Percentiles rank a stretch among this genome's conserved stretches.
phyloP scores from a whole-genome alignment of 2,888 invertebrate species.

The Pyrrhosoma nymphula region DNA sequence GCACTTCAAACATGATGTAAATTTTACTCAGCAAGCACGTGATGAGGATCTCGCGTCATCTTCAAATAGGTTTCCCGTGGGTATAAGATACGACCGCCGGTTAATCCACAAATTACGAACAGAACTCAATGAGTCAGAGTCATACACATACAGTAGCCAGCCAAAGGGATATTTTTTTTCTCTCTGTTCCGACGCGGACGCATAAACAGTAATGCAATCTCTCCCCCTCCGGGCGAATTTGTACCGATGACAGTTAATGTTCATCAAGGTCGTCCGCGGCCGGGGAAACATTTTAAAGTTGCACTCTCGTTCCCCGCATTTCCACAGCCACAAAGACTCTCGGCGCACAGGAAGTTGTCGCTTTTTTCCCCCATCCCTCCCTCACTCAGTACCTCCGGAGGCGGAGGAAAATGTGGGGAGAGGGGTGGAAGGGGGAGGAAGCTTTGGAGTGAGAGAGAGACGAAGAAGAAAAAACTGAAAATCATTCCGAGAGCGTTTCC shows the following conservation, averaged over 20 bases:
- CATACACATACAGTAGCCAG: neutral
- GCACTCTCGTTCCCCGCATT: conserved; percentile 7
- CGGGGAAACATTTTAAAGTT: neutral
- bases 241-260: conserved; percentile 11
- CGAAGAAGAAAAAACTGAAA: neutral
- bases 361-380: neutral
- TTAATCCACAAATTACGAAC: neutral
- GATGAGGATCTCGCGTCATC: neutral
- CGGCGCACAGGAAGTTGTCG: conserved; percentile 10
- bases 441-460: neutral
- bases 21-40: neutral
- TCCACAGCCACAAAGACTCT: neutral
- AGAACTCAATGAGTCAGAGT: neutral
- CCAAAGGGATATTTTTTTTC: neutral
- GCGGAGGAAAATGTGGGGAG: neutral
- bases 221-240: neutral
- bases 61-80: neutral
- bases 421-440: too few species aligned
- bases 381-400: neutral
- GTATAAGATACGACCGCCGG: neutral
- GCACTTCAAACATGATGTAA: conserved; percentile 5
- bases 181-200: neutral
- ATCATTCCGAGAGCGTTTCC: conserved; percentile 18
- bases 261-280: conserved; percentile 5
- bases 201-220: conserved; percentile 18